Evolutionary conservation across 2,113 vertebrate species (phyloP).

Genomic region (Mohoua ochrocephala): DNA sequence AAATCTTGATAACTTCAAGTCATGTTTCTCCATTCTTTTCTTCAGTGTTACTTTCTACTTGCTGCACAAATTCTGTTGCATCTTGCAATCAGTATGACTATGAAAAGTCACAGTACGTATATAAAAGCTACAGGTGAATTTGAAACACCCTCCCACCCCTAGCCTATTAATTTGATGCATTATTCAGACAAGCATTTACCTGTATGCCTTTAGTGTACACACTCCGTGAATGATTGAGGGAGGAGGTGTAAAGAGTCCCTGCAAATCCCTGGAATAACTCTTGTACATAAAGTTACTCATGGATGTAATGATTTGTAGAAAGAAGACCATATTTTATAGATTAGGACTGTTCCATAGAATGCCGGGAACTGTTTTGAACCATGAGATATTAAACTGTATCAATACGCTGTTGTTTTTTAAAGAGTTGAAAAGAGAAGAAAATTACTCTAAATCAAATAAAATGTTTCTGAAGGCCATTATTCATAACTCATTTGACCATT

Average conservation of each 20-base stretch:
- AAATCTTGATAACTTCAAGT: background rate
- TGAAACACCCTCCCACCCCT: background rate
- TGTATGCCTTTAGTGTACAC: background rate
- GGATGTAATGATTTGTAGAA: conserved; percentile 13
- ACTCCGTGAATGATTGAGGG: background rate
- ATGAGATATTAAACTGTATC: background rate
- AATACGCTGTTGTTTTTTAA: background rate
- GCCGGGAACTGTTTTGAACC: background rate
- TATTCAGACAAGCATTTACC: background rate
- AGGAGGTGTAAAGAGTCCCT: background rate
- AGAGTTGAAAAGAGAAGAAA: background rate
- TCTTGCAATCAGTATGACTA: background rate
- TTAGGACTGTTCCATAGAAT: background rate
- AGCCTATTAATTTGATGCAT: background rate
- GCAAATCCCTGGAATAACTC: background rate
- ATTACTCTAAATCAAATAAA: conserved; percentile 27
- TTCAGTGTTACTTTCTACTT: background rate
- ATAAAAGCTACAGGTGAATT: background rate
- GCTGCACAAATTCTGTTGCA: background rate
- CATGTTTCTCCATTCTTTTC: background rate
- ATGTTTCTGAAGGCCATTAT: background rate
- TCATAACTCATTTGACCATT: conserved; percentile 25
- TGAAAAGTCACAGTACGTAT: background rate
- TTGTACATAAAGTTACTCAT: background rate
- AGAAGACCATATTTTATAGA: background rate